Conservation (phyloP, 2,797 vertebrate genomes). For the Cyclopterus lumpus region DNA sequence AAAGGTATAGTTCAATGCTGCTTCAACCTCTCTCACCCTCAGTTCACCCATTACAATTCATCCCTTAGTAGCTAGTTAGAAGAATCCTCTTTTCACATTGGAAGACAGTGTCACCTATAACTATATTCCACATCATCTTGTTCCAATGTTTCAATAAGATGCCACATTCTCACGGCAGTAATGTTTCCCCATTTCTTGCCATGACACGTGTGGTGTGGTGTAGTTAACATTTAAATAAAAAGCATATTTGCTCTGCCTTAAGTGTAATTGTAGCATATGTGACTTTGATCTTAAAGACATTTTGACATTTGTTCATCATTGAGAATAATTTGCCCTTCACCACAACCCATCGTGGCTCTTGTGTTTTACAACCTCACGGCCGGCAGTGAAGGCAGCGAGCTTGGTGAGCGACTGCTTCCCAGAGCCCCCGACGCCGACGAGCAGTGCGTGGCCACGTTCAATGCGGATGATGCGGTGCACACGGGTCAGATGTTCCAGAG, state of each 20-base stretch:
- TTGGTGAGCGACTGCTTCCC: constrained; percentile 95
- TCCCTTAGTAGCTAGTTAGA: constrained; percentile 2
- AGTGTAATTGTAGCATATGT: neutral
- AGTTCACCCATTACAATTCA: neutral
- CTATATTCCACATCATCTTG: neutral
- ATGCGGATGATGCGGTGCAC: constrained; percentile 93
- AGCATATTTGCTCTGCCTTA: neutral
- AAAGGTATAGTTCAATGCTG: neutral
- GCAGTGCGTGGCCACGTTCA: constrained; percentile 91
- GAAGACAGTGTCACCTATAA: neutral
- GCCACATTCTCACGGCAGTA: neutral
- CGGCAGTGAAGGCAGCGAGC: constrained; percentile 91
- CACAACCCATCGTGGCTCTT: neutral
- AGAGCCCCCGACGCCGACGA: constrained; percentile 94
- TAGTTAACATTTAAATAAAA: neutral
- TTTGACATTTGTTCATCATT: neutral
- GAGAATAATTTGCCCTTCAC: neutral
- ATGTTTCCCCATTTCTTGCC: neutral
- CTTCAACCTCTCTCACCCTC: neutral
- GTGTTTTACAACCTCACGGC: constrained; percentile 87
- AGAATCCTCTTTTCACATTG: neutral
- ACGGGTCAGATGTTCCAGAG: constrained; percentile 92
- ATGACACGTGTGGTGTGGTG: neutral
- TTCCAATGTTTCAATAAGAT: constrained; percentile 1
- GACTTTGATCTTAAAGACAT: neutral